Evolutionary conservation across 2,113 vertebrate genomes (phyloP), one percentile per base, ranked within the genome.

Genomic region (Charadrius vociferus): DNA sequence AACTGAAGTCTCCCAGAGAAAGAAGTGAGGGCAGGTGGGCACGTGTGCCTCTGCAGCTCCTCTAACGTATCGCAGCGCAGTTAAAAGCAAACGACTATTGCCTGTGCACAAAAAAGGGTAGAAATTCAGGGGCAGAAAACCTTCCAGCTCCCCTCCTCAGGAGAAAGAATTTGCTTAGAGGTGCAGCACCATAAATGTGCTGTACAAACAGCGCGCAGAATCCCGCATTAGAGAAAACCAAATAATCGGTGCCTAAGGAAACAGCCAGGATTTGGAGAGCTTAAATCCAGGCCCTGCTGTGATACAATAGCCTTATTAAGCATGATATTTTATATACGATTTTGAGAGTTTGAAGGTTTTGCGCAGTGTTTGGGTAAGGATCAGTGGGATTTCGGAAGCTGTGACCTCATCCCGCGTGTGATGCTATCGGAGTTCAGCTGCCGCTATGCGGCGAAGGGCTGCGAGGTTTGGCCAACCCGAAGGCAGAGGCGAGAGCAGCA

Each of bases 251-350:
- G 20, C 96, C 86, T 95, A 72, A 84, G 93, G 95, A 95, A 86
- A 92, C 91, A 92, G 96, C 94, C 82, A 52, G 91, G 96, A 88
- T 73, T 97, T 93, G 83, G 89, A 79, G 27, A 97, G 72, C 96
- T 97, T 94, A 95, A 74, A 91, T 20, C 68, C 94, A 87, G 92
- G 27, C 45, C 88, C 39, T 80, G 78, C 91, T 93, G 88, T 85
- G 92, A 87, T 95, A 97, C 95, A 96, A 98, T 97, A 95, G 86
- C 91, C 73, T 94, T 97, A 95, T 95, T 92, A 94, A 97, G 79
- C 73, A 5, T 66, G 95, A 94, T 96, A 96, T 92, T 97, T 97
- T 95, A 95, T 92, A 96, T 86, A 88, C 2, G 27, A 45, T 73
- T 81, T 36, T 6, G 72, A 87, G 92, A 93, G 93, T 77, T 89